Conservation (phyloP, 2,888 invertebrate species). For the Ethmia dodecea region DNA sequence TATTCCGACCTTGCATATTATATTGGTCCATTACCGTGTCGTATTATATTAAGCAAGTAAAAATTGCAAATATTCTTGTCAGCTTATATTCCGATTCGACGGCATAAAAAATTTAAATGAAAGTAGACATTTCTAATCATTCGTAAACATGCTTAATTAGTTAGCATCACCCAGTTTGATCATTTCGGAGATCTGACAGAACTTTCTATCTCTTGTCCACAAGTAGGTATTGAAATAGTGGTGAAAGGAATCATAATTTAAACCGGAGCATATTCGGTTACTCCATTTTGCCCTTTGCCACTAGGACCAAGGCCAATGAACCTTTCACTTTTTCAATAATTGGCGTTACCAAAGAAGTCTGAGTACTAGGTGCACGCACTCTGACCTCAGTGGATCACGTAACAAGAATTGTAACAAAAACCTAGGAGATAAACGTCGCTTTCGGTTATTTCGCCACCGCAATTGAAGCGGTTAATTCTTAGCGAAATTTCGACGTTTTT, state of each 20-base stretch:
- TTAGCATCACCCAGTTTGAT: slow-evolving; percentile 34
- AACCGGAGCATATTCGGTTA: slow-evolving; percentile 18
- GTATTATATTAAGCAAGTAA: too few species aligned
- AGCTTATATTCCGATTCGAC: too few species aligned
- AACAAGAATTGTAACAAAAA: slow-evolving; percentile 34
- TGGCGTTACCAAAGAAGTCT: slow-evolving; percentile 21
- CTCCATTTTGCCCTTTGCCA: slow-evolving; percentile 30
- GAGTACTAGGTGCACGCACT: slow-evolving; percentile 30
- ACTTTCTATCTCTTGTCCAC: background rate
- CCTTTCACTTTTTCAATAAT: slow-evolving; percentile 33
- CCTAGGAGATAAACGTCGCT: slow-evolving; percentile 32
- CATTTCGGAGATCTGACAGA: background rate
- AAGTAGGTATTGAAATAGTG: background rate
- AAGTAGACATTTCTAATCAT: slow-evolving; percentile 25
- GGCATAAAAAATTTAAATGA: slow-evolving; percentile 48
- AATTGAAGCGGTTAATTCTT: slow-evolving; percentile 41
- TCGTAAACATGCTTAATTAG: slow-evolving; percentile 34
- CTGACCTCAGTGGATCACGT: slow-evolving; percentile 34
- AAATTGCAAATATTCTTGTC: too few species aligned
- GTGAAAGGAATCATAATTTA: slow-evolving; percentile 5
- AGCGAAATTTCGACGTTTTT: slow-evolving; percentile 46
- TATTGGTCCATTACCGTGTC: too few species aligned
- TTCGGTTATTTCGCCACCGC: slow-evolving; percentile 35
- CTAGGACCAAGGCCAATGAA: slow-evolving; percentile 24
- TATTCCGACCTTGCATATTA: slow-evolving; percentile 6